Evolutionary conservation across 2,113 vertebrate species (phyloP).

Genomic region (Epinephelus lanceolatus): DNA sequence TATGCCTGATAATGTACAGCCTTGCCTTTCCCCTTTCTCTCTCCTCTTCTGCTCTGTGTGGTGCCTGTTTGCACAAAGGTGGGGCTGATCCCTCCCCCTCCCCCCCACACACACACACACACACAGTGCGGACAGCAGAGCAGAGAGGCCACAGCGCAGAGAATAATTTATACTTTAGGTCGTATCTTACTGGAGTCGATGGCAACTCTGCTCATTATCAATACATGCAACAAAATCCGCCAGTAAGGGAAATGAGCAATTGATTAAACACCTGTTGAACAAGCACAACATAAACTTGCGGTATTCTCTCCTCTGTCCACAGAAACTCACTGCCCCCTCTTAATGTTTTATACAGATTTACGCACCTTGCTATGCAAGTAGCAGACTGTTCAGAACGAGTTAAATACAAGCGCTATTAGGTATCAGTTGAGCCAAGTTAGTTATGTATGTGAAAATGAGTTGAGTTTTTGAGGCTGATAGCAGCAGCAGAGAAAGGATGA

Average conservation of each 20-base stretch:
- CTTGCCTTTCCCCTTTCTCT: neutral
- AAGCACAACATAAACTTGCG: too few species aligned
- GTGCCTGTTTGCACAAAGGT: neutral
- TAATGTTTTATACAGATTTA: too few species aligned
- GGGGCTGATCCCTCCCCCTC: neutral
- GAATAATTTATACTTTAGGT: neutral
- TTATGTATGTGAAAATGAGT: neutral
- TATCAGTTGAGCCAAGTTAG: neutral
- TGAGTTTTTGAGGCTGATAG: neutral
- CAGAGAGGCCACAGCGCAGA: neutral
- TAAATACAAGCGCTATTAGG: neutral
- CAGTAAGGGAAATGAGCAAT: too few species aligned
- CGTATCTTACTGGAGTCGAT: neutral
- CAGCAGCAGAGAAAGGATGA: neutral
- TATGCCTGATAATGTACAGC: neutral
- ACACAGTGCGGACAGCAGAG: neutral
- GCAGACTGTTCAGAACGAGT: too few species aligned
- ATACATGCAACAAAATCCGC: too few species aligned
- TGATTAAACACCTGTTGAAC: too few species aligned
- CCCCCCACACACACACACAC: too few species aligned
- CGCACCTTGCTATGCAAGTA: too few species aligned
- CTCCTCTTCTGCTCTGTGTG: neutral
- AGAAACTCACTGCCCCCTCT: neutral
- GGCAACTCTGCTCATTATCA: too few species aligned
- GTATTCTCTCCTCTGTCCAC: too few species aligned